These are phyloP conservation scores for Eleginops maclovinus DNA, from an alignment of 2,113 vertebrate species.

Conservation along the genomic window DNA sequence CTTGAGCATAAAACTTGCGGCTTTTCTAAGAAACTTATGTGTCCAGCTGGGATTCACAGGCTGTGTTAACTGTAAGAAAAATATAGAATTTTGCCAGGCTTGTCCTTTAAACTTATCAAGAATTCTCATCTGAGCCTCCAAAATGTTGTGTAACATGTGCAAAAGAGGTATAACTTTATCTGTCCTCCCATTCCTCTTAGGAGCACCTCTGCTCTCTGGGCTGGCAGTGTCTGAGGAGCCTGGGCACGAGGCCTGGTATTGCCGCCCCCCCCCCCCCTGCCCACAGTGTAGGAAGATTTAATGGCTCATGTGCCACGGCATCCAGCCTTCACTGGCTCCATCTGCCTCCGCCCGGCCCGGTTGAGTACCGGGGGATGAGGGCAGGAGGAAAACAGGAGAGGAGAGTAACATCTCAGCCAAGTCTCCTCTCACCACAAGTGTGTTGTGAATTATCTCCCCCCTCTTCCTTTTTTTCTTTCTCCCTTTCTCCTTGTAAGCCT, in stretches of 20 bases:
- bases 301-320: slow-evolving; percentile 80
- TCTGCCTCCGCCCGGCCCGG: slow-evolving; percentile 43
- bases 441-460: slow-evolving; percentile 78
- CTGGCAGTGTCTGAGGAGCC: slow-evolving; percentile 32
- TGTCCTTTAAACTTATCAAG: not conserved
- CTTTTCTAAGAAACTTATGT: not conserved
- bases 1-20: no score
- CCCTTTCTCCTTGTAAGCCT: slow-evolving; percentile 52
- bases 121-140: not conserved
- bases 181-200: not conserved
- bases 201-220: slow-evolving; percentile 16
- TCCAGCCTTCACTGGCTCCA: slow-evolving; percentile 69
- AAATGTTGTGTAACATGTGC: no score
- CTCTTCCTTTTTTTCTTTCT: slow-evolving; percentile 36
- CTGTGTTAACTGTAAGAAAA: not conserved
- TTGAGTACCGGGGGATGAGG: slow-evolving; percentile 54
- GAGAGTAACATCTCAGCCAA: slow-evolving; percentile 65
- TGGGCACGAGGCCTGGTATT: slow-evolving; percentile 54
- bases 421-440: slow-evolving; percentile 76
- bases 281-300: slow-evolving; percentile 77
- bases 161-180: not conserved
- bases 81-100: not conserved
- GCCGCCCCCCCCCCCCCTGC: slow-evolving; percentile 37
- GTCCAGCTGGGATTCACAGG: not conserved
- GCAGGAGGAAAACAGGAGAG: slow-evolving; percentile 43